Conservation (phyloP, 2,113 vertebrate genomes). For the Urocolius indicus region DNA sequence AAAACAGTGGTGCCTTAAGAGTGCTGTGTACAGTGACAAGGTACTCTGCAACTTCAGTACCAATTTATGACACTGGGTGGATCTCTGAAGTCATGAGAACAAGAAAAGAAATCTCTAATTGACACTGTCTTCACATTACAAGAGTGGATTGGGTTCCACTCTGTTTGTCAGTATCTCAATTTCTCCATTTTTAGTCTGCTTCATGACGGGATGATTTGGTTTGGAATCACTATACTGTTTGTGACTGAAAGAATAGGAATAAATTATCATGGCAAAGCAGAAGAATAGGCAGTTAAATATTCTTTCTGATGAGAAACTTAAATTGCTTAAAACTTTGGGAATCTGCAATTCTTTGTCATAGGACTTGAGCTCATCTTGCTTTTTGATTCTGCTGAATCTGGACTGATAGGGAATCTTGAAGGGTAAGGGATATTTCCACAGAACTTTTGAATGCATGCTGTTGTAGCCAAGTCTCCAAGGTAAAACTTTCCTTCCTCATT, state of each 20-base stretch:
- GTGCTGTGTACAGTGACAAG: background rate
- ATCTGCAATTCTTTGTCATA: background rate
- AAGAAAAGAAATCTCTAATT: slow-evolving; percentile 1
- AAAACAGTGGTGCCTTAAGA: background rate
- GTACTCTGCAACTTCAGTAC: slow-evolving; percentile 16
- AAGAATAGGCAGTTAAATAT: background rate
- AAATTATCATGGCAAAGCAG: background rate
- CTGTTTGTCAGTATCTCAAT: background rate
- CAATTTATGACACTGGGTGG: slow-evolving; percentile 59
- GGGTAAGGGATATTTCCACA: slow-evolving; percentile 22
- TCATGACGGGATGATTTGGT: background rate
- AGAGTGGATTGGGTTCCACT: background rate
- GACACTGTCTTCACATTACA: background rate
- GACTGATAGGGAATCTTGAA: background rate
- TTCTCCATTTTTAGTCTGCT: background rate
- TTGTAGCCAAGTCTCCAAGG: background rate
- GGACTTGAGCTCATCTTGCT: background rate
- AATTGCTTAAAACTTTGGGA: background rate
- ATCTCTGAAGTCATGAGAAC: slow-evolving; percentile 32
- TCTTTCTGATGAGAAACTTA: background rate
- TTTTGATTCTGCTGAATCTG: background rate
- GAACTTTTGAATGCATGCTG: background rate
- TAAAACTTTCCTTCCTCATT: background rate
- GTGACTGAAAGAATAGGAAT: background rate
- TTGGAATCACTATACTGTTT: background rate